Evolutionary conservation across 2,113 vertebrate species (phyloP), one percentile per base, ranked within the genome.

Genomic region (Microcebus murinus): DNA sequence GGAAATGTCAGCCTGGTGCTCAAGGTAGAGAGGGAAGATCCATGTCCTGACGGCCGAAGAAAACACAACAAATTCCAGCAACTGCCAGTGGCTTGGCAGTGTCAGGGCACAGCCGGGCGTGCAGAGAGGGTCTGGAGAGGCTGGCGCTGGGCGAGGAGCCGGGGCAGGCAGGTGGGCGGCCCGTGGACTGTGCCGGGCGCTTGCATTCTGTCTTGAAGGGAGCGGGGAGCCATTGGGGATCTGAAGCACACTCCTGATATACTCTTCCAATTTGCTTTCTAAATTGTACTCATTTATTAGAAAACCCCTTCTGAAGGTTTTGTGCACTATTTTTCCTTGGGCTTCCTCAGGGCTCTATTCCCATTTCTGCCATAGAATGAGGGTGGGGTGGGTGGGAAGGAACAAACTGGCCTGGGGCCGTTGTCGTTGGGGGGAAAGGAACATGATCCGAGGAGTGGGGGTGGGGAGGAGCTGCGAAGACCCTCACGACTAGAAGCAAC

Each of bases 191-290:
- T 20, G 6, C 36, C 80, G 34, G 17, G n/a, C 48, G 12, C 12
- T 39, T 39, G 1, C 23, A 27, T 59, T 89, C 84, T 76, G 61
- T 39, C n/a, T 63, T 88, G 34, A 74, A 71, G 67, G 52, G 45
- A 63, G 57, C 36, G n/a, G 57, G n/a, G 57, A 84, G 59, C 50
- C 70, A 21, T 4, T 31, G 34, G 29, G 34, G 68, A 71, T 50
- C 88, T 68, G 45, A 87, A 45, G 57, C 65, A 86, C 45, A 67
- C 80, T 59, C 68, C 42, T 50, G 34, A 57, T 76, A 45, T 6
- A 59, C 29, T 86, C 81, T 92, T 81, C 67, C 39, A 87, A 83
- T 67, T 61, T 87, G 29, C 59, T 90, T 82, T 90, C 79, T 61
- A 85, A 92, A 91, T 82, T 71, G 45, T 71, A 34, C 14, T 82